phyloP scores from a whole-genome alignment of 1,140 invertebrate genomes.

The Zaprionus ghesquierei region DNA sequence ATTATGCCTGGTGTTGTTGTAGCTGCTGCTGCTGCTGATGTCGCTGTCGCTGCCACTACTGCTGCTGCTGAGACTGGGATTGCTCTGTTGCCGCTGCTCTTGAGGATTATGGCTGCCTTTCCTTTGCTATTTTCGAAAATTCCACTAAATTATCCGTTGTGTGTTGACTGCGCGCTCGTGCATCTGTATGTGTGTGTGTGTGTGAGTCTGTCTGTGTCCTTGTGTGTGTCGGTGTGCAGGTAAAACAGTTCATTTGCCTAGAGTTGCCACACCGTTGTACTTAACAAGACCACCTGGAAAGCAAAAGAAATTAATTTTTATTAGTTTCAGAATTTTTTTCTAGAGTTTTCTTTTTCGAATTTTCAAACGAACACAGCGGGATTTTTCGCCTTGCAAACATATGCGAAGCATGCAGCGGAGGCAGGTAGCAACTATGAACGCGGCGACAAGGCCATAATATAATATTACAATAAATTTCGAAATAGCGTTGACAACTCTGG shows the following conservation, averaged over 20 bases:
- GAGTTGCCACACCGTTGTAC: conserved; percentile 57
- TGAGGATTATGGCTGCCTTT: conserved; percentile 52
- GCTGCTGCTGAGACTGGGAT: conserved; percentile 31
- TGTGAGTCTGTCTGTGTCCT: conserved; percentile 23
- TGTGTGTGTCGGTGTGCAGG: conserved; percentile 49
- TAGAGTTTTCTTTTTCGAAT: conserved; percentile 34
- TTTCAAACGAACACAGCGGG: not conserved
- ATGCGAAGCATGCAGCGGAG: not conserved
- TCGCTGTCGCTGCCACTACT: conserved; percentile 4
- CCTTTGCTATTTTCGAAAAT: conserved; percentile 78
- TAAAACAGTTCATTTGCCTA: conserved; percentile 78
- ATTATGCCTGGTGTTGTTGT: conserved; percentile 57
- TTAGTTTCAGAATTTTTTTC: conserved; percentile 25
- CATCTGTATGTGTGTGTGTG: conserved; percentile 3
- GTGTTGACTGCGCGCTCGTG: conserved; percentile 19
- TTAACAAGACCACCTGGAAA: conserved; percentile 66
- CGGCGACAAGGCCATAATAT: conserved; percentile 47
- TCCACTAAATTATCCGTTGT: conserved; percentile 77
- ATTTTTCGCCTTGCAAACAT: conserved; percentile 26
- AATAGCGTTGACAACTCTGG: conserved; percentile 51
- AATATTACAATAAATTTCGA: not conserved
- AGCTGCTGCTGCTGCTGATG: too few species aligned
- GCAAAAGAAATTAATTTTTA: conserved; percentile 45
- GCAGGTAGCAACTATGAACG: conserved; percentile 45
- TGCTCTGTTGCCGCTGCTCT: conserved; percentile 40